Base-by-base conservation (phyloP, 2,888 invertebrate species). In the Apoderus coryli region DNA sequence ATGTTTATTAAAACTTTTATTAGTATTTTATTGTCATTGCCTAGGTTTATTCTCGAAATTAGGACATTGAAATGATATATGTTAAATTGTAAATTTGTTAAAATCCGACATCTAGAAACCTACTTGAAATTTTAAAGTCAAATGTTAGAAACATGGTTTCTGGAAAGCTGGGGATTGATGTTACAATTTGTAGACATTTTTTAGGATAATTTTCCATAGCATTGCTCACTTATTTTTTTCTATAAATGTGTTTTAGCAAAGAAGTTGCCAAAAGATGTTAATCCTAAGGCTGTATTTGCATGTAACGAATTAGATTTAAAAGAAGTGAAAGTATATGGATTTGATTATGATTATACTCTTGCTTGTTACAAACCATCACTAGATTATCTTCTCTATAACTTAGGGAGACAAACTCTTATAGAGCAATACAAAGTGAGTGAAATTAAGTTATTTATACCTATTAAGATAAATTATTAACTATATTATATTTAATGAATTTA, bases 321-420 rank as follows among this genome's bases (percentile, higher is more conserved):
- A 39, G 84, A 90, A 58, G 85, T 96, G 22, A 74, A 84, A 49
- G 88, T 93, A 1, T 93, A 92, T 64, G 89, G 96, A 23, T 96
- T 96, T 64, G 96, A 96, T 61, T 96, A 96, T 64, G 96, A 96
- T 58, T 96, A 96, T 58, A 96, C 96, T 0, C 58, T 96, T 47
- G 95, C 95, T 2, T 85, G 88, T 47, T 96, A 96, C 56, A 90
- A 86, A 50, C 80, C 84, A 6, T 72, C 79, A 11, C 64, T 96
- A 53, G 88, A 93, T 53, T 76, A 77, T 52, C 65, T 95, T 26
- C 69, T 96, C 10, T 96, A 93, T 55, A 81, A 86, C 53, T 66
- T 93, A 38, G 93, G 90, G 1, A 71, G 82, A 42, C 79, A 90
- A 48, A 74, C 76, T 53, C 67, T 96, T 2, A 72, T 96, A 39